Percentiles rank a stretch among this genome's conserved stretches.
phyloP scores from a whole-genome alignment of 1,140 invertebrate genomes.

The Drosophila pruinosa region DNA sequence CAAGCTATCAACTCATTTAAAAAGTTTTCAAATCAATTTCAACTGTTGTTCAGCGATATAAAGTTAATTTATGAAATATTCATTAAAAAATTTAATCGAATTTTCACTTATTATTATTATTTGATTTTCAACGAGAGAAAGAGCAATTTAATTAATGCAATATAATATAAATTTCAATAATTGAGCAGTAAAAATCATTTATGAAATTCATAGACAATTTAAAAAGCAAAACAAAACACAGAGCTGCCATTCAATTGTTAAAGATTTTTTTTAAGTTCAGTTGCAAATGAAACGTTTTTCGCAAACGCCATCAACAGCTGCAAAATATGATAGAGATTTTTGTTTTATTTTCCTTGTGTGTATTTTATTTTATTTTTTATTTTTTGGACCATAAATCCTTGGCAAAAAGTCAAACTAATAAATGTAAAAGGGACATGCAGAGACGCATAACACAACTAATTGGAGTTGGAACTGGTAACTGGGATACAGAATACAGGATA shows the following conservation, averaged over 20 bases:
- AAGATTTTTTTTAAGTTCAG: constrained; percentile 8
- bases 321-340: constrained; percentile 47
- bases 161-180: constrained; percentile 29
- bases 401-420: constrained; percentile 68
- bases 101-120: constrained; percentile 10
- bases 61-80: neutral
- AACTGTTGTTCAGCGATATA: neutral
- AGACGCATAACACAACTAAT: constrained; percentile 54
- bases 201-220: neutral
- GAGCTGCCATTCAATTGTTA: constrained; percentile 2
- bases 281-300: too few relatives aligned
- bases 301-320: constrained; percentile 45
- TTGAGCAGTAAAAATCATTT: constrained; percentile 16
- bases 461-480: constrained; percentile 25
- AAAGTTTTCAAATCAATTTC: neutral
- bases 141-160: constrained; percentile 18
- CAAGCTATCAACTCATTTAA: neutral
- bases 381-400: constrained; percentile 55
- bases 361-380: constrained; percentile 5
- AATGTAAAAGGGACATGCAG: constrained; percentile 55
- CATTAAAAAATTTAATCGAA: constrained; percentile 8
- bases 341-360: constrained; percentile 4
- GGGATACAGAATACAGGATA: neutral
- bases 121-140: neutral
- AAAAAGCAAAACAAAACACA: neutral